A percentile compares a stretch with the other conserved stretches of the same genome.
Evolutionary conservation across 2,113 vertebrate genomes (phyloP).

Genomic region (Clupea harengus): DNA sequence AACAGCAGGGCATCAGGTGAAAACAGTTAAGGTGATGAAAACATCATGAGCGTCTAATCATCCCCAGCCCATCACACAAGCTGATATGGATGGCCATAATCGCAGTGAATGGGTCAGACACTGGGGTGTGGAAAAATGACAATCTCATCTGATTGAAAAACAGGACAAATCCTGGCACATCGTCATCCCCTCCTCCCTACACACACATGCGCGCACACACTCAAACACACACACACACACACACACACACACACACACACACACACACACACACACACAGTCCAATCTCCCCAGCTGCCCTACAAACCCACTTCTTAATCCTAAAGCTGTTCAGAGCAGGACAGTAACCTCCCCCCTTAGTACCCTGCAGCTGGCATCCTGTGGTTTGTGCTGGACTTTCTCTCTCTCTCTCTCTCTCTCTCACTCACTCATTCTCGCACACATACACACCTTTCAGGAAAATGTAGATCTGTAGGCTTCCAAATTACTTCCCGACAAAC

Average conservation of each 20-base stretch:
- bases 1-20: not conserved
- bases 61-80: not conserved
- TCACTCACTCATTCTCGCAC: slow-evolving; percentile 7
- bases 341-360: slow-evolving; percentile 48
- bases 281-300: slow-evolving; percentile 51
- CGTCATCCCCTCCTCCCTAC: slow-evolving; percentile 21
- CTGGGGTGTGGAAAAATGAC: slow-evolving; percentile 23
- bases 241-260: slow-evolving; percentile 34
- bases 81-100: not conserved
- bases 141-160: slow-evolving; percentile 73
- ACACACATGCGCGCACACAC: slow-evolving; percentile 28
- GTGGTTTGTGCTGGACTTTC: not conserved
- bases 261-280: slow-evolving; percentile 2
- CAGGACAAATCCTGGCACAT: slow-evolving; percentile 64
- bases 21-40: slow-evolving; percentile 8
- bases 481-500: not conserved
- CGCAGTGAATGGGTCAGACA: not conserved
- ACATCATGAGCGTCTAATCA: slow-evolving; percentile 4
- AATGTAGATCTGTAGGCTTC: not conserved
- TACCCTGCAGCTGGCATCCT: slow-evolving; percentile 32
- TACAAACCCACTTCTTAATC: slow-evolving; percentile 76
- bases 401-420: not conserved
- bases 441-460: not conserved
- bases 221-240: slow-evolving; percentile 6
- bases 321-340: slow-evolving; percentile 62